These are phyloP conservation scores for Orthosia cruda DNA, from an alignment of 2,888 invertebrate genomes.

Conservation along the genomic window DNA sequence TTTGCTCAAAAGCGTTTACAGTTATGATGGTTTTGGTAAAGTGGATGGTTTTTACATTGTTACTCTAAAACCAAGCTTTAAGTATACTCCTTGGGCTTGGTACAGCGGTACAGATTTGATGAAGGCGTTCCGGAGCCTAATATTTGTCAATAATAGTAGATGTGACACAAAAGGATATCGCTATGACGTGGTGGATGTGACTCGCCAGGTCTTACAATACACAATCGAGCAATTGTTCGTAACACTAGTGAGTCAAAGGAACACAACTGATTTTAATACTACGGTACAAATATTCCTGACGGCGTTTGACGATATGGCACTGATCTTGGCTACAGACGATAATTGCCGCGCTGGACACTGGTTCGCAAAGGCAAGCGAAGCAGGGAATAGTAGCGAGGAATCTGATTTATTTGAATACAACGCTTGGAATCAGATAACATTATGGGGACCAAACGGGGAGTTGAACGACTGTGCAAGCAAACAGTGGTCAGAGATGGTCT, in stretches of 20 bases:
- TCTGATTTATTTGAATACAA: constrained; percentile 90
- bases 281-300: constrained; percentile 79
- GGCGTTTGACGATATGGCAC: constrained; percentile 80
- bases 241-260: constrained; percentile 87
- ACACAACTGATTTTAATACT: constrained; percentile 92
- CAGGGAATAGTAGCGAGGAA: constrained; percentile 72
- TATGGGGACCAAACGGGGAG: constrained; percentile 98
- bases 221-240: constrained; percentile 92
- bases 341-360: constrained; percentile 78
- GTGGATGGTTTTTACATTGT: constrained; percentile 94
- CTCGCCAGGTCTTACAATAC: constrained; percentile 96
- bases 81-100: constrained; percentile 94
- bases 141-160: constrained; percentile 76
- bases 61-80: constrained; percentile 94
- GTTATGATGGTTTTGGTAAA: constrained; percentile 92
- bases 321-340: constrained; percentile 74
- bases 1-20: constrained; percentile 94
- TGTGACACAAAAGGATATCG: constrained; percentile 88
- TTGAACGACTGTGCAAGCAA: constrained; percentile 98
- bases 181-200: constrained; percentile 97
- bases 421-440: constrained; percentile 97
- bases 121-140: constrained; percentile 87
- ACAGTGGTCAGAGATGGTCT: constrained; percentile 95
- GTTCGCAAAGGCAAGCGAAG: constrained; percentile 72
- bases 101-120: constrained; percentile 92